phyloP scores from a whole-genome alignment of 1,140 invertebrate genomes.

The Drosophila teissieri region DNA sequence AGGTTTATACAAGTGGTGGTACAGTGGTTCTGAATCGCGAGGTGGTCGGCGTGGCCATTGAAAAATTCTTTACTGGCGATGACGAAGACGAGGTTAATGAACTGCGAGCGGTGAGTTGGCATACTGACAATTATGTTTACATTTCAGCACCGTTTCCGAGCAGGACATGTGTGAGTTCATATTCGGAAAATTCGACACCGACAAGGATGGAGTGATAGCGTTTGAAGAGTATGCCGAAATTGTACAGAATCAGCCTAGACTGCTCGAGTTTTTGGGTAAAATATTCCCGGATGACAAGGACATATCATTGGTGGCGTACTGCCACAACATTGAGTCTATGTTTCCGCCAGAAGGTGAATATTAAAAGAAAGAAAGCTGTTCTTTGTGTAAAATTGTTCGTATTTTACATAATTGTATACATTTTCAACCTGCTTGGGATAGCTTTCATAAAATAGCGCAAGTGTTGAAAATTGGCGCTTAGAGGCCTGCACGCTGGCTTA shows the following conservation, averaged over 20 bases:
- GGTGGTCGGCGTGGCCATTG: slow-evolving; percentile 62
- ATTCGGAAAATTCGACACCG: slow-evolving; percentile 90
- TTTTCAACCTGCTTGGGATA: not conserved
- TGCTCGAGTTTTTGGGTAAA: slow-evolving; percentile 92
- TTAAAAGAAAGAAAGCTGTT: slow-evolving; percentile 7
- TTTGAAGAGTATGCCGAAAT: slow-evolving; percentile 89
- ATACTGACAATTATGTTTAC: not conserved
- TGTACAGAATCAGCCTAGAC: slow-evolving; percentile 88
- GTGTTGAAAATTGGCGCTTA: slow-evolving; percentile 68
- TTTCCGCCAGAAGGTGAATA: slow-evolving; percentile 29
- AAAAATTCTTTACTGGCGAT: slow-evolving; percentile 73
- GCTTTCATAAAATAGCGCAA: slow-evolving; percentile 59
- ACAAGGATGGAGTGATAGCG: slow-evolving; percentile 91
- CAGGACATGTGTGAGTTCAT: slow-evolving; percentile 93
- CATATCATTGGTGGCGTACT: slow-evolving; percentile 60
- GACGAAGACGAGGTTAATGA: slow-evolving; percentile 80
- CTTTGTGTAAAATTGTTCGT: not conserved
- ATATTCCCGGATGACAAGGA: slow-evolving; percentile 88
- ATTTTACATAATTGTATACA: slow-evolving; percentile 2
- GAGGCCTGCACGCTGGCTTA: slow-evolving; percentile 36
- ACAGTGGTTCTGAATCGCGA: slow-evolving; percentile 62
- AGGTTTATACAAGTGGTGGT: slow-evolving; percentile 69
- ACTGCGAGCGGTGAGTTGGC: slow-evolving; percentile 56
- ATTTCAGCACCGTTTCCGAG: not conserved
- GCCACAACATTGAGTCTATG: slow-evolving; percentile 46